Evolutionary conservation across 2,113 vertebrate species (phyloP), one percentile per base, ranked within the genome.

Genomic region (Lycocorax pyrrhopterus): DNA sequence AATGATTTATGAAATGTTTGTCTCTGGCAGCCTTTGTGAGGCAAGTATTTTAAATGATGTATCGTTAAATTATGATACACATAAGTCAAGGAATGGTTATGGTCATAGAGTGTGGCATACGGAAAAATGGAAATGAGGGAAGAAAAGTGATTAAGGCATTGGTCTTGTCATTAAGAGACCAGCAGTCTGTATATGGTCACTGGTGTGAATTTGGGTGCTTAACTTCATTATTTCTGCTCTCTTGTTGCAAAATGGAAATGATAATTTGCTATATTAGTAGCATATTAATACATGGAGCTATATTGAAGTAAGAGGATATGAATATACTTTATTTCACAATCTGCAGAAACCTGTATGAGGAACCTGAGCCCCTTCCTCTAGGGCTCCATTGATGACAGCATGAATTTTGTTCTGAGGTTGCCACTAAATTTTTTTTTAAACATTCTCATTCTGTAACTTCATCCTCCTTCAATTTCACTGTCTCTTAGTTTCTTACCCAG

Each of bases 1-100:
- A 94, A 90, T 77, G 78, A 90, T 85, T 93, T 87, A 91, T 90
- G 44, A 91, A 93, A 84, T 63, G 58, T 86, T 93, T 95, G 4
- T 86, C 79, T 90, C 76, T 6, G 0, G 37, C 15, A 89, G 44
- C 16, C 56, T 90, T 81, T 89, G 39, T 51, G 27, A 91, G 19
- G 19, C 35, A 84, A 77, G n/a, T 78, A n/a, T 68, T 84, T 89
- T 78, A 93, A 84, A 71, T 88, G 69, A 77, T 86, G 32, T 43
- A 87, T 90, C 35, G 25, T 51, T 90, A 92, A 94, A 93, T 67
- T 55, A 84, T 89, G 55, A 67, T 39, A 41, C 33, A n/a, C 39
- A 78, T 62, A 94, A 94, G 59, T 95, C 51, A 92, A 81, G 14
- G 32, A 37, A 68, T 90, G 47, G 60, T 86, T 88, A 84, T 74